phyloP scores from a whole-genome alignment of 2,113 vertebrate species.

The Semnornis frantzii region DNA sequence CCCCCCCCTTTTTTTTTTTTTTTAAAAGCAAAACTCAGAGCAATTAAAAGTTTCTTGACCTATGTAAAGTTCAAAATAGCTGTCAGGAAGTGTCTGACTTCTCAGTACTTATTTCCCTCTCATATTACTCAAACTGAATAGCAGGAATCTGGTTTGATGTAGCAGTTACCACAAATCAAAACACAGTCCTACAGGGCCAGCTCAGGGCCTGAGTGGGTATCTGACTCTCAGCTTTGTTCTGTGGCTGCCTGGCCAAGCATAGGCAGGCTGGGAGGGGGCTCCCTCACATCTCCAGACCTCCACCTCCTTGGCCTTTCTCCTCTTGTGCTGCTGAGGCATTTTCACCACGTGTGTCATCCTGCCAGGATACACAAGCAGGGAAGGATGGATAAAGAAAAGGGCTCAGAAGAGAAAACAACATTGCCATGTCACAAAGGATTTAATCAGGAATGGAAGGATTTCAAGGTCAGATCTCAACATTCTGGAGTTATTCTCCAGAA shows the following conservation, averaged over 20 bases:
- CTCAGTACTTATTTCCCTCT: no score
- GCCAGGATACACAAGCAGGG: neutral
- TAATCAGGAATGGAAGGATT: neutral
- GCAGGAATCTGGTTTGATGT: no score
- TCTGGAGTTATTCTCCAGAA: neutral
- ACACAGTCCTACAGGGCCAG: neutral
- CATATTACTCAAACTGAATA: no score
- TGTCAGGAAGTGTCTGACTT: no score
- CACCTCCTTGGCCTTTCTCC: neutral
- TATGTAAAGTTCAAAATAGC: no score
- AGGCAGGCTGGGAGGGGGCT: neutral
- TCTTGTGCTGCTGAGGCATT: neutral
- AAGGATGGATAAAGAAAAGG: neutral
- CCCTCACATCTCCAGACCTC: neutral
- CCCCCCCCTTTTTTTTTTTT: no score
- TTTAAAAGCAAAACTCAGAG: no score
- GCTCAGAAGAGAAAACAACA: neutral
- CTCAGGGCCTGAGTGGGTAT: accelerated
- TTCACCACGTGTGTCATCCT: neutral
- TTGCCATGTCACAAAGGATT: neutral
- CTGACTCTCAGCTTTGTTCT: neutral
- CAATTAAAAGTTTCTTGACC: no score
- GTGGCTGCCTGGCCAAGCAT: accelerated
- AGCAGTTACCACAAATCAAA: no score
- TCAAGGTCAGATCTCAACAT: neutral